These are phyloP conservation scores for Dolichomitus sp. DNA, from an alignment of 2,888 invertebrate genomes.

Conservation along the genomic window DNA sequence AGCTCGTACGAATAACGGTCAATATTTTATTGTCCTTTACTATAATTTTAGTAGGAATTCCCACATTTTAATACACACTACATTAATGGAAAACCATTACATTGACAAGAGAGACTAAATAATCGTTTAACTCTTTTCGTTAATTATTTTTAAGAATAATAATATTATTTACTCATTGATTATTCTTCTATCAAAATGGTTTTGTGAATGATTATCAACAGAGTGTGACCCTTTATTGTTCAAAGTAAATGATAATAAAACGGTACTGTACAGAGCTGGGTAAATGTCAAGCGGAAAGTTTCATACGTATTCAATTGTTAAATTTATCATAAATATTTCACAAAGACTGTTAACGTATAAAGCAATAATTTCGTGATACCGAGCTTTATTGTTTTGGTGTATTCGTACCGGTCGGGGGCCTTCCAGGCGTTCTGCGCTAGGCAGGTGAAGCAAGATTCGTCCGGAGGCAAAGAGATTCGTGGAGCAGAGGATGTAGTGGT, in stretches of 20 bases:
- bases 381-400: slow-evolving; percentile 55
- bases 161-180: too few relatives aligned
- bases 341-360: neutral
- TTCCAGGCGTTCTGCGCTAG: slow-evolving; percentile 50
- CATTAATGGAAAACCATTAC: neutral
- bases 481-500: slow-evolving; percentile 40
- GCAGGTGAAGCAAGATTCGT: slow-evolving; percentile 65
- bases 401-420: slow-evolving; percentile 36
- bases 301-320: neutral
- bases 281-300: neutral
- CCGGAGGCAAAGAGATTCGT: slow-evolving; percentile 60
- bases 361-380: slow-evolving; percentile 49
- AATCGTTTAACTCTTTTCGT: too few relatives aligned
- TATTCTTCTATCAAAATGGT: too few relatives aligned
- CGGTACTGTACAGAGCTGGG: neutral
- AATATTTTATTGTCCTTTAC: neutral
- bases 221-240: neutral
- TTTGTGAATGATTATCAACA: too few relatives aligned
- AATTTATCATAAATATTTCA: neutral
- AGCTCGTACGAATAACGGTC: neutral
- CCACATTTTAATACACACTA: neutral
- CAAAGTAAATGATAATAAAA: neutral
- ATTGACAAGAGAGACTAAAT: too few relatives aligned
- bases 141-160: too few relatives aligned
- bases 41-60: neutral